These are phyloP conservation scores for Apis mellifera DNA, from an alignment of 1,140 invertebrate species.

Conservation along the genomic window DNA sequence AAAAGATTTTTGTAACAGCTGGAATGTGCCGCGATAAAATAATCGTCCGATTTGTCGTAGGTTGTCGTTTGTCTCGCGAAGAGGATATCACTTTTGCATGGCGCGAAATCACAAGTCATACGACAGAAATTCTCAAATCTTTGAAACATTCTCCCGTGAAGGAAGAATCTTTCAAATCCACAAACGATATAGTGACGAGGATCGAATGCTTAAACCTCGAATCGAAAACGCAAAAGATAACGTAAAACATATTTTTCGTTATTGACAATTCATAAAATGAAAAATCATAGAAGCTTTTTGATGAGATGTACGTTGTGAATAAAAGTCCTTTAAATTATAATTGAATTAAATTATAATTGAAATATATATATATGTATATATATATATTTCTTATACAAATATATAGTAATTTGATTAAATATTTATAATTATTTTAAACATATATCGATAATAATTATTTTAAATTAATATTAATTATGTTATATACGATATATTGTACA, in stretches of 20 bases:
- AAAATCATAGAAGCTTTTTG: background rate
- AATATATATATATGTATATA: too few species aligned
- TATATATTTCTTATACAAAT: too few species aligned
- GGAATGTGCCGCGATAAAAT: slow-evolving; percentile 86
- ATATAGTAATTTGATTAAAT: too few species aligned
- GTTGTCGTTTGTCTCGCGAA: slow-evolving; percentile 86
- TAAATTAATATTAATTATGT: too few species aligned
- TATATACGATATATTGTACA: too few species aligned
- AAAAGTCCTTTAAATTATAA: background rate
- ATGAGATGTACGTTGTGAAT: background rate
- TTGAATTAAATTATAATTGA: too few species aligned
- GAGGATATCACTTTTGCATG: slow-evolving; percentile 91
- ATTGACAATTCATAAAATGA: too few species aligned
- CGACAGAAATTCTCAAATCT: slow-evolving; percentile 76
- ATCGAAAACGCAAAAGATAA: slow-evolving; percentile 57
- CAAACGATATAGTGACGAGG: slow-evolving; percentile 38
- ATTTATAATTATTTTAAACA: too few species aligned
- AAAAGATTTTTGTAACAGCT: slow-evolving; percentile 92
- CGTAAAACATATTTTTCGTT: slow-evolving; percentile 28
- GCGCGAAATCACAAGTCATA: slow-evolving; percentile 87
- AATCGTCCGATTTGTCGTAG: slow-evolving; percentile 92
- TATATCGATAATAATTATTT: too few species aligned
- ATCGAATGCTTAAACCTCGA: slow-evolving; percentile 60
- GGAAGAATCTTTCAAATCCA: slow-evolving; percentile 1
- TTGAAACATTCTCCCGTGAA: background rate